phyloP scores from a whole-genome alignment of 2,113 vertebrate genomes.

The Zeus faber region DNA sequence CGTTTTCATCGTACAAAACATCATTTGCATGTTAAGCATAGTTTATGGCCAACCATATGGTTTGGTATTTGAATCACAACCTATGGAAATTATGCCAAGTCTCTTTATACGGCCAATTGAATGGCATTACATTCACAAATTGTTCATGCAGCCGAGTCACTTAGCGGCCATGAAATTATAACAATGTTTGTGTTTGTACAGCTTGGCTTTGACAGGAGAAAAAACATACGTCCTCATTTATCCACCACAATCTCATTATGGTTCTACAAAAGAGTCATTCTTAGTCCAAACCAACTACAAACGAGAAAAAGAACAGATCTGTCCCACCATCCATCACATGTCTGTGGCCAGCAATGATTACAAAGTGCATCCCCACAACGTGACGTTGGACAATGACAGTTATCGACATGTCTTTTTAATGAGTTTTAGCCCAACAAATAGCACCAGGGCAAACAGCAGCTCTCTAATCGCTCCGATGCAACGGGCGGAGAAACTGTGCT shows the following conservation, averaged over 20 bases:
- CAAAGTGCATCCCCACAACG: constrained; percentile 29
- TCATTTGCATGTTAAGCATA: constrained; percentile 22
- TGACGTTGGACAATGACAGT: constrained; percentile 25
- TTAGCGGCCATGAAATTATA: constrained; percentile 62
- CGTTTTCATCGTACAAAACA: constrained; percentile 20
- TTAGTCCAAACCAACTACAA: constrained; percentile 45
- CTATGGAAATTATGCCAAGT: constrained; percentile 32
- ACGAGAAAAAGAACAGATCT: constrained; percentile 36
- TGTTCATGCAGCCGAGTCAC: constrained; percentile 53
- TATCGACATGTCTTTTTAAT: constrained; percentile 39
- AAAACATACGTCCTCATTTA: constrained; percentile 59
- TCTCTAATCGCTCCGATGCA: constrained; percentile 11
- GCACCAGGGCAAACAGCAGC: constrained; percentile 1
- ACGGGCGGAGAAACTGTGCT: constrained; percentile 24
- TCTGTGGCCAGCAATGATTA: constrained; percentile 29
- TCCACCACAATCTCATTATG: constrained; percentile 50
- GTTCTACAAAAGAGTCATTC: constrained; percentile 51
- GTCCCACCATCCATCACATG: constrained; percentile 50
- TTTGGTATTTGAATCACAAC: constrained; percentile 39
- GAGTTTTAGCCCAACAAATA: constrained; percentile 47
- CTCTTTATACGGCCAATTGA: constrained; percentile 50
- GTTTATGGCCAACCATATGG: constrained; percentile 31
- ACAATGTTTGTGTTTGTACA: constrained; percentile 62
- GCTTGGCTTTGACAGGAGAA: constrained; percentile 50
- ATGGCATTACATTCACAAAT: constrained; percentile 55